phyloP scores from a whole-genome alignment of 2,797 vertebrate genomes.

The Thamnophis elegans region DNA sequence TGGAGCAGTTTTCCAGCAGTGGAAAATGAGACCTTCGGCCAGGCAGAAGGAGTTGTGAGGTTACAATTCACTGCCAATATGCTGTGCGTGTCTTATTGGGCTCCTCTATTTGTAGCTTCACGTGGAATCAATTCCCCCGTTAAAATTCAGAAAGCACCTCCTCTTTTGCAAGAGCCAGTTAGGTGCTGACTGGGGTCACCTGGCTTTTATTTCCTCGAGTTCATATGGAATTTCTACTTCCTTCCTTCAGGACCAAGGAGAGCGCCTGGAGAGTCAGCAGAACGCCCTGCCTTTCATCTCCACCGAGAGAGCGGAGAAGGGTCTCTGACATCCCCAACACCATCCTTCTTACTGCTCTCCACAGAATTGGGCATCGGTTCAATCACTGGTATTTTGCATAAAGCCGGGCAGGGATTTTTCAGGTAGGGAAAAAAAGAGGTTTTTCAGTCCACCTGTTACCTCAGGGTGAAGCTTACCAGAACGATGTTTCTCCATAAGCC shows the following conservation, averaged over 20 bases:
- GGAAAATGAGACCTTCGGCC: neutral
- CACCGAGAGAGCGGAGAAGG: neutral
- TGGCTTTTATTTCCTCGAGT: neutral
- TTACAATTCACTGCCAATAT: neutral
- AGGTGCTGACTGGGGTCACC: neutral
- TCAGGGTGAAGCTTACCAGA: too few relatives aligned
- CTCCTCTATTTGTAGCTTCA: neutral
- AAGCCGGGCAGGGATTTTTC: neutral
- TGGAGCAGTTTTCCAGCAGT: neutral
- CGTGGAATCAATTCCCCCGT: neutral
- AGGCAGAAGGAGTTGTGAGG: neutral
- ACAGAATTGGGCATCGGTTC: neutral
- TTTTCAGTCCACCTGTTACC: neutral
- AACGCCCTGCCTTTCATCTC: neutral
- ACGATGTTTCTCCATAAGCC: neutral
- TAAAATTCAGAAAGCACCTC: neutral
- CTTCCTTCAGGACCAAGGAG: neutral
- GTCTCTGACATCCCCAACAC: neutral
- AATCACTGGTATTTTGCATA: neutral
- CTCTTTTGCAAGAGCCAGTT: neutral
- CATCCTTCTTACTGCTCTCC: neutral
- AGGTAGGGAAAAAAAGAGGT: neutral
- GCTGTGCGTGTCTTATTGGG: neutral
- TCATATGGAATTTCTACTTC: neutral
- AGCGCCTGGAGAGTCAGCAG: neutral